Base-by-base conservation (phyloP, 2,888 invertebrate species). In the Margaritifera margaritifera region DNA sequence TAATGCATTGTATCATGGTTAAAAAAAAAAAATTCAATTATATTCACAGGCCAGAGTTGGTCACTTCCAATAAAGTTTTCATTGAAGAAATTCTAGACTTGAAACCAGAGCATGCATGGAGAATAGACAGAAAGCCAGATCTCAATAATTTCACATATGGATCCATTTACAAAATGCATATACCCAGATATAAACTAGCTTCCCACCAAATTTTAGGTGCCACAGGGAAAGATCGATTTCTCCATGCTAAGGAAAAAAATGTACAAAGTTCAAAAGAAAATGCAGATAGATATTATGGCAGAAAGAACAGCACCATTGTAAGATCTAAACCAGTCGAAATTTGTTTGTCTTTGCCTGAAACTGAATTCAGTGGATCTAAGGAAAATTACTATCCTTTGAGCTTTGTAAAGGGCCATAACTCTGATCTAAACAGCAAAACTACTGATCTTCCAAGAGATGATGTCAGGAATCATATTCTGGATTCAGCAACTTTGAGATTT, bases 111-210 rank as follows among this genome's bases (percentile, higher is more conserved):
- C 84, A 84, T 75, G 87, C 88, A 6, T 89, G 78, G 70, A 77
- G 84, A 62, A 64, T 88, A 22, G 90, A 90, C 78, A 69, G 83
- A 20, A 81, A 77, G 63, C 59, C 82, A 11, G 89, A 90, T 74
- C 72, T 68, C 63, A 82, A 87, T 60, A 87, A 88, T 67, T 80
- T 84, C 73, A 79, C 81, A 6, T 90, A 87, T 79, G 85, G 84
- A 50, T 84, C 85, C 31, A 71, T 90, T 31, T 88, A 88, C 71
- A 86, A 84, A 66, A 77, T 79, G 25, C 85, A 88, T 65, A 79
- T 88, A 31, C 83, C 90, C 4, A 80, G 76, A 50, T 89, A 87
- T 65, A 75, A 77, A 25, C 53, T 66, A 24, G 55, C 55, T 22
- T 64, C 75, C 22, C 31, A 68, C 31, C 61, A 68, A 22, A 76